Base-by-base conservation (phyloP, 2,888 invertebrate genomes). In the Isotomurus palustris region DNA sequence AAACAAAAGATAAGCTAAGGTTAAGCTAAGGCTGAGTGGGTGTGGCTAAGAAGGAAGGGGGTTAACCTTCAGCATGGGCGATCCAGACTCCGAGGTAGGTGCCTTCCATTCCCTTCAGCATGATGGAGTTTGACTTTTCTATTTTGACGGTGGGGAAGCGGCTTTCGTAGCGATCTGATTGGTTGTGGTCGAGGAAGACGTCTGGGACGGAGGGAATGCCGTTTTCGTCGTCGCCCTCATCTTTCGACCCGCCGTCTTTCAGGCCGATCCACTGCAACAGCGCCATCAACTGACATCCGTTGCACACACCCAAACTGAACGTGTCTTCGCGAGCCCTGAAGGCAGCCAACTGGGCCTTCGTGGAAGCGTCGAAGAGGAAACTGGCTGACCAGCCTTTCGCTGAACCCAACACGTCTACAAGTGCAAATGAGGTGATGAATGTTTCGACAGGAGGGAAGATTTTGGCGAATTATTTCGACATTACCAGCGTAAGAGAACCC, bases 341-440 rank as follows among this genome's bases (percentile, higher is more conserved):
- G 53, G 81, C 78, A 22, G 83, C 77, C 69, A 99, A 87, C 74
- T 94, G 90, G 1, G 82, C 77, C 62, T 81, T 80, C n/a, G 96
- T 75, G 2, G 79, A 78, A 10, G 84, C 81, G 70, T 91, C 88
- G 75, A 91, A 93, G 36, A 88, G 76, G 41, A 95, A 85, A 66
- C 90, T 87, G 0, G 91, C 94, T 0, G 96, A 94, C 97, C 97
- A 97, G 36, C 97, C 96, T 79, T 94, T 96, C 0, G 93, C 96
- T 0, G 96, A 95, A 4, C 97, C 97, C 50, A 96, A 79, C 0
- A 96, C 97, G 75, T 92, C 91, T 87, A 74, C 19, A 73, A 75
- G 61, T 55, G 50, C 61, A 56, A 47, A 53, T 36, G 43, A 35
- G 51, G 2, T 45, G 27, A 32, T 43, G n/a, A 36, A 19, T 44